These are phyloP conservation scores for Macropus fuliginosus DNA, from an alignment of 2,797 vertebrate species.

Conservation along the genomic window DNA sequence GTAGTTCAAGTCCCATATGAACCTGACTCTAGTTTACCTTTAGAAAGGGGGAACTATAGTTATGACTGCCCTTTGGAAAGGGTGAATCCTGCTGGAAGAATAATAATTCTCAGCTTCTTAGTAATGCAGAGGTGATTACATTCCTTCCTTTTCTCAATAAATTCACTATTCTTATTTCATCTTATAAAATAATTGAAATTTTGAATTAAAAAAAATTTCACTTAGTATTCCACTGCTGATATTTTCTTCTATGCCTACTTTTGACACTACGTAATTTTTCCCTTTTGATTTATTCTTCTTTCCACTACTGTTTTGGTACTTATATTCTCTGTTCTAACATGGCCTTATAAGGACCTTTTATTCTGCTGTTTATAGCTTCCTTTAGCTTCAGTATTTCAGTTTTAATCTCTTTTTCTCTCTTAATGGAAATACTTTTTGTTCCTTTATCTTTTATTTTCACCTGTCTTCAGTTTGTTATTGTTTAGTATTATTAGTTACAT, in stretches of 20 bases:
- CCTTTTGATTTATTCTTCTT: background rate
- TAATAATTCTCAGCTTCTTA: conserved; percentile 11
- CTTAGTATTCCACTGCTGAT: background rate
- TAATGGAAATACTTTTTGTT: conserved; percentile 39
- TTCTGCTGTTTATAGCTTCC: background rate
- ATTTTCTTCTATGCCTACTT: background rate
- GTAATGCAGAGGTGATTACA: background rate
- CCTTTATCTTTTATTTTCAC: background rate
- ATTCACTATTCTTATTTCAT: background rate
- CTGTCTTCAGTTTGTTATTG: background rate
- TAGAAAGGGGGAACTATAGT: conserved; percentile 21
- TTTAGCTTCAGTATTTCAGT: background rate
- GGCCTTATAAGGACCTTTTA: background rate
- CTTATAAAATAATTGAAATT: conserved; percentile 3
- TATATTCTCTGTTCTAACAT: background rate
- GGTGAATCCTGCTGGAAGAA: background rate
- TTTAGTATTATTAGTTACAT: background rate
- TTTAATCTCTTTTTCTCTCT: conserved; percentile 44
- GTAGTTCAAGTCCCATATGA: conserved; percentile 1
- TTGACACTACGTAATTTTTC: background rate
- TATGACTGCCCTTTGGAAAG: conserved; percentile 27
- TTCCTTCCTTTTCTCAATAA: background rate
- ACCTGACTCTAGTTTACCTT: conserved; percentile 16
- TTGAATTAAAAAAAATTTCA: background rate
- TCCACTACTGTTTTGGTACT: background rate